Evolutionary conservation across 2,888 invertebrate genomes (phyloP), one percentile per base, ranked within the genome.

Genomic region (Pollenia griseotomentosa): DNA sequence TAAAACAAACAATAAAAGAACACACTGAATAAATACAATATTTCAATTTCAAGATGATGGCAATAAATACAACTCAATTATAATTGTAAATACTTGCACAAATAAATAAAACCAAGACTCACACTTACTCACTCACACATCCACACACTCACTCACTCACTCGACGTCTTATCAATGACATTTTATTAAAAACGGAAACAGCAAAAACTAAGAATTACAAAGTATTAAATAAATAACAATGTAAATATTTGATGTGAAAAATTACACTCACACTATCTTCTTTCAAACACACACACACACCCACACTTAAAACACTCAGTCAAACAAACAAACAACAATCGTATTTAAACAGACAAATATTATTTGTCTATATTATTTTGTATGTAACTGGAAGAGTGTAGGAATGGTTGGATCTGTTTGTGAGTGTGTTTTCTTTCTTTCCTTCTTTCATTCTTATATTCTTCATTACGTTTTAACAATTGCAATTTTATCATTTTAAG

Each of bases 11-110:
- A 8, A 11, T n/a, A 16, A 44, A 61, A 33, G 6, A 51, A 14
- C 14, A 14, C 14, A 59, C 16, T 59, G 42, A 59, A 11, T 55
- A 40, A 61, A 51, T 51, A 42, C 33, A 53, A 51, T 19, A 79
- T 51, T 79, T 79, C 59, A 70, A 61, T 70, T 79, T 51, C 55
- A 74, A 44, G 48, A 59, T 57, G 81, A 74, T 70, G 63, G 33
- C 48, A 74, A 57, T 70, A 74, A 79, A 68, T 71, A 63, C 46
- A 80, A 85, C 63, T 74, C 75, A 80, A 85, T 85, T 85, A 80
- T 85, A 74, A 71, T 75, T 75, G 79, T 65, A 85, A 85, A 85
- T 55, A 85, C 85, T 80, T 48, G 51, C 61, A 61, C 48, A 75
- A 19, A 65, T 19, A 74, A 57, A 65, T 19, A 14, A 33, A 44